phyloP scores from a whole-genome alignment of 2,113 vertebrate genomes.

The Siniperca knerii region DNA sequence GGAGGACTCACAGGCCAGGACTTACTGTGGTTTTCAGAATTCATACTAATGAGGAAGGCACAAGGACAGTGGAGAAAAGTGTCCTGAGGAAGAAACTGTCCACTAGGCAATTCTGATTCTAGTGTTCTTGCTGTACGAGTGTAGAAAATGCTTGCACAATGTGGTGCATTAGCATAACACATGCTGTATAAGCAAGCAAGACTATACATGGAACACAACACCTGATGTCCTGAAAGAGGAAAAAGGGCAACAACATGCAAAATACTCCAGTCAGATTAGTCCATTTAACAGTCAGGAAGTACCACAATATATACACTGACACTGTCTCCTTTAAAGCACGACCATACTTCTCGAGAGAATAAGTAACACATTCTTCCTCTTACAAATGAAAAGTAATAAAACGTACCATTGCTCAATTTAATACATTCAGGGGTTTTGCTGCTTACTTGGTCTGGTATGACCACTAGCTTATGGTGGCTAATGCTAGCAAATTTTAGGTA shows the following conservation, averaged over 20 bases:
- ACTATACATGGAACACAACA: not conserved
- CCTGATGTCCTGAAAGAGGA: not conserved
- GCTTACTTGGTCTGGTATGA: not conserved
- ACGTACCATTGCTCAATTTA: not conserved
- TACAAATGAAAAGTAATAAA: not conserved
- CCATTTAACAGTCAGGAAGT: not conserved
- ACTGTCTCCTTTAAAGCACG: not conserved
- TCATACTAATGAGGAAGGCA: conserved; percentile 18
- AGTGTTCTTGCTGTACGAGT: not conserved
- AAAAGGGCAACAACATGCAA: not conserved
- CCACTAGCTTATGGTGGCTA: not conserved
- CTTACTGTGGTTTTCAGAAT: not conserved
- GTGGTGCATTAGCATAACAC: not conserved
- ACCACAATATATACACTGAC: not conserved
- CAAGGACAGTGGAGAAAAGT: not conserved
- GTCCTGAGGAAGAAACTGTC: conserved; percentile 1
- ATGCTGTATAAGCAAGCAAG: not conserved
- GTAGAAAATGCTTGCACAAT: conserved; percentile 19
- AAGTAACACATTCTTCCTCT: not conserved
- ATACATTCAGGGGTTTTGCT: not conserved
- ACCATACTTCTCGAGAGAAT: not conserved
- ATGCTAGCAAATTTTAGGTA: not conserved
- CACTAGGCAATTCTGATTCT: not conserved
- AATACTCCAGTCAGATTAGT: not conserved
- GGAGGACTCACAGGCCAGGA: conserved; percentile 1